Evolutionary conservation across 2,113 vertebrate genomes (phyloP).

Genomic region (Danio rerio): DNA sequence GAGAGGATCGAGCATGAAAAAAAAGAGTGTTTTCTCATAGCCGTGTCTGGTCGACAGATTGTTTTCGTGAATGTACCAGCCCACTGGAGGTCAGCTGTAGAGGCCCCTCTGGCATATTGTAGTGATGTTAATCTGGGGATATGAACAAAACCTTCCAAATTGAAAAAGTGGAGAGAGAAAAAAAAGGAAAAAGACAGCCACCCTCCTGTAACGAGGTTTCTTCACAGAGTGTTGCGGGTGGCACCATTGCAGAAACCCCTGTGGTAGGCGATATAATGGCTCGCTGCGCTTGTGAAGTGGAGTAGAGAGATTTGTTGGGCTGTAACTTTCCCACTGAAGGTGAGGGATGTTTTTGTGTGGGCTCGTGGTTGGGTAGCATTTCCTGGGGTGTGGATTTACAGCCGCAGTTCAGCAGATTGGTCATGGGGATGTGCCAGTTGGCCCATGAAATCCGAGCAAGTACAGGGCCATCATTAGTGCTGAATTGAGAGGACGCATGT

Average conservation of each 20-base stretch:
- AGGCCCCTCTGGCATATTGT: conserved; percentile 32
- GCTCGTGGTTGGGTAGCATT: conserved; percentile 66
- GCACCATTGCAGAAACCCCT: conserved; percentile 56
- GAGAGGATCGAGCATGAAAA: not conserved
- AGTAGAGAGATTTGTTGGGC: conserved; percentile 73
- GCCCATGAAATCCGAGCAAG: conserved; percentile 47
- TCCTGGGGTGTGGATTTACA: conserved; percentile 70
- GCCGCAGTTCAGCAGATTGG: conserved; percentile 71
- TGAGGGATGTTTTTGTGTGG: conserved; percentile 72
- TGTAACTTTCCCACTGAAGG: conserved; percentile 69
- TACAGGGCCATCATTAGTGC: conserved; percentile 22
- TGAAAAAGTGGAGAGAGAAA: conserved; percentile 31
- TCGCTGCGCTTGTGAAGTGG: conserved; percentile 61
- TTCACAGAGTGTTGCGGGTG: conserved; percentile 60
- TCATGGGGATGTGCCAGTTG: conserved; percentile 58
- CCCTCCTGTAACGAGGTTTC: conserved; percentile 63
- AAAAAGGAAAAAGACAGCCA: conserved; percentile 42
- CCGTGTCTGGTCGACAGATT: not conserved
- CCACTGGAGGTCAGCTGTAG: conserved; percentile 15
- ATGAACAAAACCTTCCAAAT: conserved; percentile 38
- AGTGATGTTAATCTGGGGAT: conserved; percentile 38
- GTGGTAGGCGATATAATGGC: conserved; percentile 71
- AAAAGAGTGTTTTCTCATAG: not conserved
- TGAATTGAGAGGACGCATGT: conserved; percentile 24
- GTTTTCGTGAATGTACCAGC: not conserved